phyloP scores from a whole-genome alignment of 1,140 invertebrate genomes.

The Neodiprion virginianus region DNA sequence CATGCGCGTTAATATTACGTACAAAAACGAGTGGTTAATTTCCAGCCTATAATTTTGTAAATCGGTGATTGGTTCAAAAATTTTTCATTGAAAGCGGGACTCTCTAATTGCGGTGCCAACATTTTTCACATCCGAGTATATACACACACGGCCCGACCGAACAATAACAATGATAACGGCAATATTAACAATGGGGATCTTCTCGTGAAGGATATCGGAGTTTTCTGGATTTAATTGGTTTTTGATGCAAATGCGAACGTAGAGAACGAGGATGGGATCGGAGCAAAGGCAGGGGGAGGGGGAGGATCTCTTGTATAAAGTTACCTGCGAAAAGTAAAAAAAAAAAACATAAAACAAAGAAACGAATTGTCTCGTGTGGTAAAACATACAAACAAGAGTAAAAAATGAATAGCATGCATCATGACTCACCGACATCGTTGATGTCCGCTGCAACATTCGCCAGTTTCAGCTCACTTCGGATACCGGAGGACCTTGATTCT shows the following conservation, averaged over 20 bases:
- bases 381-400: neutral
- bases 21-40: too few relatives aligned
- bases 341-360: neutral
- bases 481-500: conserved; percentile 2
- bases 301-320: neutral
- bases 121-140: too few relatives aligned
- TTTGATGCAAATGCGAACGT: conserved; percentile 1
- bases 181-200: neutral
- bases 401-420: neutral
- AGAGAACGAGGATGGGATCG: neutral
- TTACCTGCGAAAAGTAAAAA: neutral
- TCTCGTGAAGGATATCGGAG: neutral
- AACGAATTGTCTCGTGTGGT: conserved; percentile 1
- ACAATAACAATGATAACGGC: neutral
- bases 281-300: too few relatives aligned
- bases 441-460: neutral
- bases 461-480: neutral
- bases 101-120: too few relatives aligned
- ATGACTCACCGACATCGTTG: neutral
- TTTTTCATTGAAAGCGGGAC: too few relatives aligned
- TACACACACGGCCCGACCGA: too few relatives aligned
- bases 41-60: too few relatives aligned
- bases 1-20: too few relatives aligned
- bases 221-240: neutral
- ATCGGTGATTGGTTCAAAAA: too few relatives aligned